These are phyloP conservation scores for Aphis craccivora DNA, from an alignment of 1,140 invertebrate species.

Conservation along the genomic window DNA sequence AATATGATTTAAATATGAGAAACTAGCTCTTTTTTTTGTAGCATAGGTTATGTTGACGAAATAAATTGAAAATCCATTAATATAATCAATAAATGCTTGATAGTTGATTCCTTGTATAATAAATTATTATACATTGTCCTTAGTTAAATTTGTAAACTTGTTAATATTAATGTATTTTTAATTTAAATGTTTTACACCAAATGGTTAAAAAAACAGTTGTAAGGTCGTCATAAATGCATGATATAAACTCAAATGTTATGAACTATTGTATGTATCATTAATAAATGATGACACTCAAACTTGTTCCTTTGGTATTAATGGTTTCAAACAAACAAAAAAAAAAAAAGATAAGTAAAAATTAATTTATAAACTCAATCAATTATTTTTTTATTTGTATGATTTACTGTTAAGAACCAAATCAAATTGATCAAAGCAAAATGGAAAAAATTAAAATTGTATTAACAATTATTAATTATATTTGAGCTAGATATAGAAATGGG, in stretches of 20 bases:
- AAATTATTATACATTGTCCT: not conserved
- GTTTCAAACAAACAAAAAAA: not conserved
- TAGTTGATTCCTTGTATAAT: not conserved
- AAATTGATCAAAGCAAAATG: not conserved
- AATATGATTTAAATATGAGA: not conserved
- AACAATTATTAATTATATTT: not conserved
- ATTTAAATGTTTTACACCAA: not conserved
- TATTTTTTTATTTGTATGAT: not conserved
- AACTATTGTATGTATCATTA: not conserved
- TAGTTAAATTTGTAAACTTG: not conserved
- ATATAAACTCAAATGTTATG: not conserved
- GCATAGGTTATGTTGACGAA: not conserved
- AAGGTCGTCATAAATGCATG: not conserved
- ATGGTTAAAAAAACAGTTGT: not conserved
- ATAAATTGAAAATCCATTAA: not conserved
- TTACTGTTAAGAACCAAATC: not conserved
- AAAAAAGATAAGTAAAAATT: not conserved
- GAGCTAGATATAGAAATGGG: too few relatives aligned
- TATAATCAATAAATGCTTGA: not conserved
- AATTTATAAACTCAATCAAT: not conserved
- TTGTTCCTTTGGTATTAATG: not conserved
- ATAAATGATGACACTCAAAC: not conserved
- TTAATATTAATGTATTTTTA: not conserved
- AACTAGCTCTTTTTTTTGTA: not conserved
- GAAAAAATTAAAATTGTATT: not conserved